Conservation (phyloP, 2,113 vertebrate species). For the Myrmecobius fasciatus region DNA sequence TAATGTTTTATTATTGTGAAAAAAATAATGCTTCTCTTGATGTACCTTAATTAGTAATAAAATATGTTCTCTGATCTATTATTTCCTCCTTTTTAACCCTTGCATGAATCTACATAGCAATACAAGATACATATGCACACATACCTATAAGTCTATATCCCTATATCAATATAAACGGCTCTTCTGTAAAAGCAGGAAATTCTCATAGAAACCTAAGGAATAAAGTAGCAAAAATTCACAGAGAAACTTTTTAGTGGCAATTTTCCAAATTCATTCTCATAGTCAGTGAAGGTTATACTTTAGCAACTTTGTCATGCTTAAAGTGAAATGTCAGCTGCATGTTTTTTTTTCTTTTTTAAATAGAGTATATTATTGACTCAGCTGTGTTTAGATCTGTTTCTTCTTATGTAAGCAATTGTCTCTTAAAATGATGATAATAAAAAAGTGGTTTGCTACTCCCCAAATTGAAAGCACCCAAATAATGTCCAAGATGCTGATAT, state of each 20-base stretch:
- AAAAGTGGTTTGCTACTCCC: background rate
- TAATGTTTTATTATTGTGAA: slow-evolving; percentile 2
- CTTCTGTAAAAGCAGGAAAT: slow-evolving; percentile 74
- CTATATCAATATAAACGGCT: slow-evolving; percentile 54
- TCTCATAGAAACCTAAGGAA: slow-evolving; percentile 67
- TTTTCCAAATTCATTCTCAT: slow-evolving; percentile 69
- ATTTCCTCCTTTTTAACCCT: background rate
- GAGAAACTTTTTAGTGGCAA: slow-evolving; percentile 67
- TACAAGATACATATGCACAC: slow-evolving; percentile 28
- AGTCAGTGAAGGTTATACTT: slow-evolving; percentile 71
- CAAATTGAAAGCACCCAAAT: slow-evolving; percentile 16
- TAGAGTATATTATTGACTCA: slow-evolving; percentile 82
- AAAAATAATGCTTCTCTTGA: slow-evolving; percentile 18
- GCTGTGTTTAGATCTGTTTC: slow-evolving; percentile 78
- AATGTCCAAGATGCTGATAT: slow-evolving; percentile 42
- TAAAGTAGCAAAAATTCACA: slow-evolving; percentile 77
- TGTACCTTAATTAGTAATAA: slow-evolving; percentile 21
- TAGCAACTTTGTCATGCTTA: slow-evolving; percentile 81
- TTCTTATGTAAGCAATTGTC: slow-evolving; percentile 71
- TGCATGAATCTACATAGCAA: slow-evolving; percentile 71
- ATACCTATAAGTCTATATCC: too few relatives aligned
- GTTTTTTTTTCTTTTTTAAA: slow-evolving; percentile 58
- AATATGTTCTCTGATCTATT: slow-evolving; percentile 26
- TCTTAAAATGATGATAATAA: slow-evolving; percentile 74
- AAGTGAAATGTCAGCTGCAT: slow-evolving; percentile 83